Evolutionary conservation across 53 echinoderm and acorn worm species (phyloP).

Genomic region (Hippasteria phrygiana): DNA sequence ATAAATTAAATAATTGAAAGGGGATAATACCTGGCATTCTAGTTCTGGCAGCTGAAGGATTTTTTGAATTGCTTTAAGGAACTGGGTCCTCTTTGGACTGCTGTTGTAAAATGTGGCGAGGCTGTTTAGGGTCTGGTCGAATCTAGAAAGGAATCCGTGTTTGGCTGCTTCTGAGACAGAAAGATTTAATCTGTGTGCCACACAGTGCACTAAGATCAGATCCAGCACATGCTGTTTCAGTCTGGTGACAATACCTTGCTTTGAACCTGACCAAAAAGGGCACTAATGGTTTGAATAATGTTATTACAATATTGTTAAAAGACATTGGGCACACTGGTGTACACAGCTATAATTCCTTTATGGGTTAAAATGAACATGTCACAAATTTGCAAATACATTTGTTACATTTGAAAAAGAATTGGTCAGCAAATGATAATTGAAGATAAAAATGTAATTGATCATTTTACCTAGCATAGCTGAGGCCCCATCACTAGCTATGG

Average conservation of each 20-base stretch:
- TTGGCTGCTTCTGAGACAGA: not conserved
- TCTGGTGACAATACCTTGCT: not conserved
- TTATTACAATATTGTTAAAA: not conserved
- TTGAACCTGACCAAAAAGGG: constrained; percentile 1
- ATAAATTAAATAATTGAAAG: not conserved
- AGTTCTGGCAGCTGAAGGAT: not conserved
- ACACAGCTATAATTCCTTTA: no score
- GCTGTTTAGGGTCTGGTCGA: not conserved
- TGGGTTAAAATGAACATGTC: no score
- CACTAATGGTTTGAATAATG: not conserved
- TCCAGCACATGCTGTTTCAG: not conserved
- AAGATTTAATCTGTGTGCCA: constrained; percentile 11
- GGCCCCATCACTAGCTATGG: constrained; percentile 1
- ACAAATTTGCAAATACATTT: no score
- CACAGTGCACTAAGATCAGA: not conserved
- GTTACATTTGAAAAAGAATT: not conserved
- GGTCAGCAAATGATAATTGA: not conserved
- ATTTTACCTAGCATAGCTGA: not conserved
- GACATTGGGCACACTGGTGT: no score
- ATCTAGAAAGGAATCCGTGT: not conserved
- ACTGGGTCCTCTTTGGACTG: constrained; percentile 1
- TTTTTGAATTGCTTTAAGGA: not conserved
- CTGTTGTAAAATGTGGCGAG: not conserved
- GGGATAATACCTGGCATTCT: constrained; percentile 6
- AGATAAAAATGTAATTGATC: not conserved